Evolutionary conservation across 2,113 vertebrate species (phyloP).

Genomic region (Perccottus glenii): DNA sequence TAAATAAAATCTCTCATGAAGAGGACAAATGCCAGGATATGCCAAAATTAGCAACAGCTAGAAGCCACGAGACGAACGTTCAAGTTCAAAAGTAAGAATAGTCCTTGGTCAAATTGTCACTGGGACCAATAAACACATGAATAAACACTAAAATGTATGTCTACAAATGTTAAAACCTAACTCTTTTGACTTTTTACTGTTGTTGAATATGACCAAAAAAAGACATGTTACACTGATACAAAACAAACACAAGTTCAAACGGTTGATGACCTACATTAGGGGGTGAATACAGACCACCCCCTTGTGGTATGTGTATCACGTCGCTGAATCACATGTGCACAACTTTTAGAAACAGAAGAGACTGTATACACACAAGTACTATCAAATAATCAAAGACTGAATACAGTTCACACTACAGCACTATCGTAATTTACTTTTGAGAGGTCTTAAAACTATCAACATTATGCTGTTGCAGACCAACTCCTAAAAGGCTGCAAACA

Average conservation of each 20-base stretch:
- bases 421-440: neutral
- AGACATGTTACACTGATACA: too few species aligned
- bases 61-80: slow-evolving; percentile 25
- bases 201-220: too few species aligned
- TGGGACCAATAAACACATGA: slow-evolving; percentile 21
- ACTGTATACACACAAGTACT: neutral
- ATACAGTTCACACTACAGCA: neutral
- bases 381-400: neutral
- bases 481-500: neutral
- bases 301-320: slow-evolving; percentile 21
- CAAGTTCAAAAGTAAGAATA: slow-evolving; percentile 60
- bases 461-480: neutral
- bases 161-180: neutral
- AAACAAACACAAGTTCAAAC: neutral
- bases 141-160: neutral
- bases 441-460: neutral
- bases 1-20: slow-evolving; percentile 1
- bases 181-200: neutral
- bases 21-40: slow-evolving; percentile 23
- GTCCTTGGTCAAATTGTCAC: slow-evolving; percentile 3
- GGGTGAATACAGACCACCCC: slow-evolving; percentile 7
- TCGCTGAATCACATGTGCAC: neutral
- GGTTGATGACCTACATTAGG: slow-evolving; percentile 3
- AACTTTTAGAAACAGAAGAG: slow-evolving; percentile 15
- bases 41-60: slow-evolving; percentile 17